These are phyloP conservation scores for Cariama cristata DNA, from an alignment of 2,113 vertebrate genomes.

Conservation along the genomic window DNA sequence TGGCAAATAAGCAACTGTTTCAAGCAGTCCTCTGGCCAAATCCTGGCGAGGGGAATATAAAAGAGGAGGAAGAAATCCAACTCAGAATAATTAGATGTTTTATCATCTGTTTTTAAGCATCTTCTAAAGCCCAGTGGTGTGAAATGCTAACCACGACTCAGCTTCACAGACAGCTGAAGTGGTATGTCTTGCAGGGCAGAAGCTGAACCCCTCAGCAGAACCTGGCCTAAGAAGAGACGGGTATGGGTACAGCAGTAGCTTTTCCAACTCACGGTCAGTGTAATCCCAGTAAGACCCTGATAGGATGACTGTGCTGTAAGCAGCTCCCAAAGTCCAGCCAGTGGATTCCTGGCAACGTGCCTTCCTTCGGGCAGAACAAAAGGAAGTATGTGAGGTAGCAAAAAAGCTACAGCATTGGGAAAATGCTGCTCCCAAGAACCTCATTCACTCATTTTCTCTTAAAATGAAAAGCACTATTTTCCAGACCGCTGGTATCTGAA, in stretches of 20 bases:
- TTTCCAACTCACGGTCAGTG: background rate
- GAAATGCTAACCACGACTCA: background rate
- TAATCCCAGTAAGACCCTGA: background rate
- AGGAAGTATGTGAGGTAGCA: background rate
- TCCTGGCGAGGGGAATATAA: background rate
- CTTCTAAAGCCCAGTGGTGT: background rate
- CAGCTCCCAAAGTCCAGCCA: background rate
- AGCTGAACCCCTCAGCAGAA: background rate
- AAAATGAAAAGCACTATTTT: slow-evolving; percentile 36
- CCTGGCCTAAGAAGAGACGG: background rate
- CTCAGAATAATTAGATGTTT: background rate
- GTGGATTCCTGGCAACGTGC: background rate
- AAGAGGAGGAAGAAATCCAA: background rate
- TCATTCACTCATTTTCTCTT: background rate
- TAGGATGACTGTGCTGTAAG: background rate
- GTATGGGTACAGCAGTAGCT: background rate
- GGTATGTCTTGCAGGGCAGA: fast-evolving
- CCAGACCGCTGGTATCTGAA: slow-evolving; percentile 30
- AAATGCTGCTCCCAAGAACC: background rate
- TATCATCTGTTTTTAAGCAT: background rate
- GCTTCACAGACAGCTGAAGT: background rate
- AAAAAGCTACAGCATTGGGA: background rate
- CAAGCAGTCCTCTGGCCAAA: background rate
- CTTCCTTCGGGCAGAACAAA: background rate
- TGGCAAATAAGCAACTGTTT: background rate